These are phyloP conservation scores for Typhlichthys subterraneus DNA, from an alignment of 2,797 vertebrate species.

Conservation along the genomic window DNA sequence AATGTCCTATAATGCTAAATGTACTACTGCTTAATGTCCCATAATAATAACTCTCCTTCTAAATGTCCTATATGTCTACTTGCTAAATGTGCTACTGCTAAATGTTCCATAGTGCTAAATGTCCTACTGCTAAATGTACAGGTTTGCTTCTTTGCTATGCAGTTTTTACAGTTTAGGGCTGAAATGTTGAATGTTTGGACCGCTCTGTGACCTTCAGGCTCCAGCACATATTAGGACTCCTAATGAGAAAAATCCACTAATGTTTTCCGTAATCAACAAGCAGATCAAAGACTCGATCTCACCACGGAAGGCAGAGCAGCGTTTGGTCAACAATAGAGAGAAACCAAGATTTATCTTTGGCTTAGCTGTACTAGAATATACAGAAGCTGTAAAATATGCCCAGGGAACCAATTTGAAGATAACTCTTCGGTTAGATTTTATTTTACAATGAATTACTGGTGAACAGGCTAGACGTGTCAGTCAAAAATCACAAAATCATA, in stretches of 20 bases:
- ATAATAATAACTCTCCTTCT: too few relatives aligned
- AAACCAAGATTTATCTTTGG: constrained; percentile 50
- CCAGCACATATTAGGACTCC: constrained; percentile 70
- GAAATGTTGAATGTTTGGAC: constrained; percentile 36
- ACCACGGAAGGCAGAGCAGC: constrained; percentile 57
- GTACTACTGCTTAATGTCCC: too few relatives aligned
- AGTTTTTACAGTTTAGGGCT: constrained; percentile 25
- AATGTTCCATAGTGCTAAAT: too few relatives aligned
- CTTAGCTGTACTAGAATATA: constrained; percentile 37
- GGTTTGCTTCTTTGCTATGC: background rate
- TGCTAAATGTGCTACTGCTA: too few relatives aligned
- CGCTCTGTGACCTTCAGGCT: constrained; percentile 54
- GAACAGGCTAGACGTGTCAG: too few relatives aligned
- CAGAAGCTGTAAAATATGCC: constrained; percentile 44
- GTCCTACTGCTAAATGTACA: too few relatives aligned
- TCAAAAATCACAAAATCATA: too few relatives aligned
- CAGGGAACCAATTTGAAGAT: constrained; percentile 71
- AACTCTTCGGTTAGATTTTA: constrained; percentile 13
- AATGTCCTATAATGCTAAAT: too few relatives aligned
- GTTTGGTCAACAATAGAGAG: constrained; percentile 57
- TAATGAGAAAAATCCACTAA: constrained; percentile 78
- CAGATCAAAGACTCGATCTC: constrained; percentile 76
- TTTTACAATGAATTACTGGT: too few relatives aligned
- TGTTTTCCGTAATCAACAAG: constrained; percentile 79
- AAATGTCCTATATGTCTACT: too few relatives aligned